Conservation (phyloP, 2,888 invertebrate species). For the Gibbula magus region DNA sequence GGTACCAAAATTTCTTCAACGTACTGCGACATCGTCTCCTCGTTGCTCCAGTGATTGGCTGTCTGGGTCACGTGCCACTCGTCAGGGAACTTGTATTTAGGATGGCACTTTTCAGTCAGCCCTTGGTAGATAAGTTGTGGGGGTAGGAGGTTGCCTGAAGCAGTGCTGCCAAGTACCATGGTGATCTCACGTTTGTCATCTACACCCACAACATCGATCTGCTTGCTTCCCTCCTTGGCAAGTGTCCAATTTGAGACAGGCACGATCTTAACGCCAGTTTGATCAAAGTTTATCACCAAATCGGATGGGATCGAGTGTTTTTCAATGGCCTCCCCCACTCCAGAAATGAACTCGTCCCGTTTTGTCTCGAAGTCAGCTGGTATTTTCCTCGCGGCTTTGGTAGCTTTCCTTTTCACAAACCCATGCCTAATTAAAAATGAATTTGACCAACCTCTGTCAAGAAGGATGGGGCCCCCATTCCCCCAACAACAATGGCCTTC, state of each 20-base stretch:
- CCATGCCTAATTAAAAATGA: background rate
- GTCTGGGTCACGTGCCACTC: slow-evolving; percentile 27
- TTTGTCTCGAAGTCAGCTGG: background rate
- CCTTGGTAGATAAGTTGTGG: slow-evolving; percentile 32
- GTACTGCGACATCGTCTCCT: slow-evolving; percentile 18
- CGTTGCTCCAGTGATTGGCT: slow-evolving; percentile 31
- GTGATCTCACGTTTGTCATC: slow-evolving; percentile 44
- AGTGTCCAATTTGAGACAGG: slow-evolving; percentile 36
- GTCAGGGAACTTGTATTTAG: slow-evolving; percentile 21
- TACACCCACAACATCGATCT: slow-evolving; percentile 29
- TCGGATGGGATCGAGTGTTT: slow-evolving; percentile 29
- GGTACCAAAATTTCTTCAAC: slow-evolving; percentile 14
- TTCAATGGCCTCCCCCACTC: background rate
- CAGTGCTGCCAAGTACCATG: background rate
- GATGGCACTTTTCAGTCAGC: slow-evolving; percentile 25
- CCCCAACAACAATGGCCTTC: background rate
- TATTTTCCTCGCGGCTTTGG: slow-evolving; percentile 22
- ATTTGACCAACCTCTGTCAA: background rate
- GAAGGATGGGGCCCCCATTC: background rate
- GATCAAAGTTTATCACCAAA: slow-evolving; percentile 38
- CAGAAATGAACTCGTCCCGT: background rate
- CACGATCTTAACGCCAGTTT: slow-evolving; percentile 36
- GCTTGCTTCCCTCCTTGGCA: slow-evolving; percentile 21
- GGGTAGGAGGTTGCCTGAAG: slow-evolving; percentile 22
- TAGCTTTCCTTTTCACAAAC: background rate